These are phyloP conservation scores for Cabera pusaria DNA, from an alignment of 2,888 invertebrate genomes.

Conservation along the genomic window DNA sequence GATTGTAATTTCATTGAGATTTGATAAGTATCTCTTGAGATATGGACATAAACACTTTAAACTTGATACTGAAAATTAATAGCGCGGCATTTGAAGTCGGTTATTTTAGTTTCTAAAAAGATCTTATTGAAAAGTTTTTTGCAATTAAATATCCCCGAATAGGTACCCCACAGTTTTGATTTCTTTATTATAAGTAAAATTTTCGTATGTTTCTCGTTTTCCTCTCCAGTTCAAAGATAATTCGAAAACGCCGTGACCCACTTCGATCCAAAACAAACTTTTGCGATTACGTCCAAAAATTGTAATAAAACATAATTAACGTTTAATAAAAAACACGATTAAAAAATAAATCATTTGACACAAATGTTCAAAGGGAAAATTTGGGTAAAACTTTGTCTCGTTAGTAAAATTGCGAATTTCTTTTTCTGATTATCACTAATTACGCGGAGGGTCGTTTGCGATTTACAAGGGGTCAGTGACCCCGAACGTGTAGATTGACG, in stretches of 20 bases:
- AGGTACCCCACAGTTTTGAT: no score
- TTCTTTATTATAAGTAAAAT: no score
- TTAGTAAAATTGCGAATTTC: conserved; percentile 57
- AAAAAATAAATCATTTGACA: conserved; percentile 17
- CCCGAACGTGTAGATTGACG: conserved; percentile 47
- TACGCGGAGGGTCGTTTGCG: conserved; percentile 60
- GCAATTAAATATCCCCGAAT: no score
- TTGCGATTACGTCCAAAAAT: conserved; percentile 20
- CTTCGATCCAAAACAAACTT: conserved; percentile 24
- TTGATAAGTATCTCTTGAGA: no score
- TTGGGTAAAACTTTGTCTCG: conserved; percentile 40
- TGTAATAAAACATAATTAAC: conserved; percentile 28
- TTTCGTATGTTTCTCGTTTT: neutral
- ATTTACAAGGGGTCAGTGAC: conserved; percentile 64
- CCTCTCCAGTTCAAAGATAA: conserved; percentile 10
- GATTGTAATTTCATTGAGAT: no score
- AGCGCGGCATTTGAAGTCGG: no score
- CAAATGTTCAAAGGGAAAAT: conserved; percentile 8
- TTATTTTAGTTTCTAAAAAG: no score
- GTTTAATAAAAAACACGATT: conserved; percentile 22
- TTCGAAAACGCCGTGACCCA: conserved; percentile 13
- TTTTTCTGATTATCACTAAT: conserved; percentile 71
- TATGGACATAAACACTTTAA: no score
- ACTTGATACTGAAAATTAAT: no score
- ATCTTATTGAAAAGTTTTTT: no score